A percentile compares a stretch with the other conserved stretches of the same genome.
phyloP scores from a whole-genome alignment of 2,888 invertebrate genomes.

The Aporophyla lueneburgensis region DNA sequence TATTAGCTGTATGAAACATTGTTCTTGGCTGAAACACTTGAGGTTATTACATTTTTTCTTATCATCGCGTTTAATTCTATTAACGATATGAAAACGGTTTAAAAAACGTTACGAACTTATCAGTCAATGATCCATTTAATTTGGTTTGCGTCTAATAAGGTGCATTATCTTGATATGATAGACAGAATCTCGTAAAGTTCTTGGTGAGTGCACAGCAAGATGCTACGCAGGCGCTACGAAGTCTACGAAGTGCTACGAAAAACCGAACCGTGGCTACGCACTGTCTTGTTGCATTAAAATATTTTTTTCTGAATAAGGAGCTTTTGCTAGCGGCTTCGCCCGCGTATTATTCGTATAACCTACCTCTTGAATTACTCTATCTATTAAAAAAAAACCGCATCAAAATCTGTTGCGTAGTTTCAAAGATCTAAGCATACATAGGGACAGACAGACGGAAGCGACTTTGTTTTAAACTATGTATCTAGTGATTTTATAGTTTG shows the following conservation, averaged over 20 bases:
- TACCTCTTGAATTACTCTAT: no score
- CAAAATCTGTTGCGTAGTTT: no score
- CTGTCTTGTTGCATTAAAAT: background rate
- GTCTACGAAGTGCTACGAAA: constrained; percentile 29
- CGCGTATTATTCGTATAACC: no score
- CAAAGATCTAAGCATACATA: no score
- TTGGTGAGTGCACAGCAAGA: background rate
- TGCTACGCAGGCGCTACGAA: constrained; percentile 37
- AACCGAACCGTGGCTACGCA: background rate
- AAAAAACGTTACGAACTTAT: background rate
- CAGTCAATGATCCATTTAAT: background rate
- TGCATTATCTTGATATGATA: background rate
- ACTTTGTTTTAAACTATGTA: no score
- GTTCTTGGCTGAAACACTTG: constrained; percentile 55
- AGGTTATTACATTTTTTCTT: constrained; percentile 44
- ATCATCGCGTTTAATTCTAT: constrained; percentile 27
- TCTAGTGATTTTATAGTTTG: background rate
- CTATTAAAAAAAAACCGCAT: no score
- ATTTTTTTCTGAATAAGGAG: background rate
- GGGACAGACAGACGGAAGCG: no score
- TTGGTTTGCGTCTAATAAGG: background rate
- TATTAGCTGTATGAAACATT: constrained; percentile 77
- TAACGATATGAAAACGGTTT: background rate
- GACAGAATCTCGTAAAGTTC: no score
- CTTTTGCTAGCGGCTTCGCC: no score